Evolutionary conservation across 2,888 invertebrate species (phyloP).

Genomic region (Hypercompe scribonia): DNA sequence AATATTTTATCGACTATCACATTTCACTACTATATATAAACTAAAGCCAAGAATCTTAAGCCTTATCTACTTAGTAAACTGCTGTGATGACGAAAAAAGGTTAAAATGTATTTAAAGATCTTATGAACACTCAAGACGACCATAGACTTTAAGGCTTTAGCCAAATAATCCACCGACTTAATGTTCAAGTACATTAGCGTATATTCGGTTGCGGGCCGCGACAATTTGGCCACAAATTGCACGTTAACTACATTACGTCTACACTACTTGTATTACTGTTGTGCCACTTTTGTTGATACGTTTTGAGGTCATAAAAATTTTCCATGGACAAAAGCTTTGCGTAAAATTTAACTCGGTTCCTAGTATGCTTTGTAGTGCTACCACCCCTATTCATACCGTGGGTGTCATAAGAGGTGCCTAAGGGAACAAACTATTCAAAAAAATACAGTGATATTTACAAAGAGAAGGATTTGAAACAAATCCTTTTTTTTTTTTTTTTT

Average conservation of each 20-base stretch:
- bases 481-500: too few species aligned
- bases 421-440: too few species aligned
- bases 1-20: too few species aligned
- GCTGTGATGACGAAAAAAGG: neutral
- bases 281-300: slow-evolving; percentile 45
- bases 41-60: neutral
- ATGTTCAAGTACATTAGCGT: slow-evolving; percentile 67
- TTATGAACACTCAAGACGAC: slow-evolving; percentile 28
- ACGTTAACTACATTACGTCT: too few species aligned
- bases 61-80: neutral
- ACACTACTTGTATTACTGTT: slow-evolving; percentile 45
- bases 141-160: slow-evolving; percentile 59
- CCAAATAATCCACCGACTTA: slow-evolving; percentile 70
- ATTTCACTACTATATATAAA: too few species aligned
- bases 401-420: too few species aligned
- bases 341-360: slow-evolving; percentile 5
- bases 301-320: slow-evolving; percentile 32
- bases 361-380: too few species aligned
- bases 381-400: too few species aligned
- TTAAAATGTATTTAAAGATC: neutral
- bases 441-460: too few species aligned
- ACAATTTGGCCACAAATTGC: slow-evolving; percentile 60
- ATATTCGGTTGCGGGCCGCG: slow-evolving; percentile 55
- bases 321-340: slow-evolving; percentile 15
- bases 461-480: too few species aligned